Conservation (phyloP, 2,888 invertebrate genomes). For the Octonoba sinensis region DNA sequence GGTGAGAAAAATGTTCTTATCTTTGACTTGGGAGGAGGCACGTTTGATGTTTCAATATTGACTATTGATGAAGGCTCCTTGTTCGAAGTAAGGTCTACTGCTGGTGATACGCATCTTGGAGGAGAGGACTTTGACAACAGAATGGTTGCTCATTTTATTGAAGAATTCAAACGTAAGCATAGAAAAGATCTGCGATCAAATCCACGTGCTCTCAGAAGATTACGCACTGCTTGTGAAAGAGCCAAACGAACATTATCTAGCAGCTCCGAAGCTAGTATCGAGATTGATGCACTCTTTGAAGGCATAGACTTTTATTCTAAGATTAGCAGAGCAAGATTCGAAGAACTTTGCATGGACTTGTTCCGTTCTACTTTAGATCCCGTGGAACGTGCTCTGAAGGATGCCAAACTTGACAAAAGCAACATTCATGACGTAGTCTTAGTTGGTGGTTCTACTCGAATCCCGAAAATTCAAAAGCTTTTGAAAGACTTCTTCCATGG, state of each 20-base stretch:
- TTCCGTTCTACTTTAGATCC: slow-evolving; percentile 82
- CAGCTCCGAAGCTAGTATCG: slow-evolving; percentile 78
- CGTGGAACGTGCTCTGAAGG: slow-evolving; percentile 82
- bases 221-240: slow-evolving; percentile 82
- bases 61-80: too few species aligned
- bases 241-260: slow-evolving; percentile 85
- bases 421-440: slow-evolving; percentile 84
- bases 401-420: too few species aligned
- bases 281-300: slow-evolving; percentile 66
- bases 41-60: slow-evolving; percentile 73
- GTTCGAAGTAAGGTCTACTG: too few species aligned
- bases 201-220: slow-evolving; percentile 61
- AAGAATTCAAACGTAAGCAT: slow-evolving; percentile 78
- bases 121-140: too few species aligned
- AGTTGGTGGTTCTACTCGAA: slow-evolving; percentile 85
- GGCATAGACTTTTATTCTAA: slow-evolving; percentile 68
- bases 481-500: slow-evolving; percentile 83
- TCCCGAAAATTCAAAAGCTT: slow-evolving; percentile 83
- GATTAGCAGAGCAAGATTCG: too few species aligned
- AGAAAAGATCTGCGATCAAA: slow-evolving; percentile 75
- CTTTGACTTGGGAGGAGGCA: too few species aligned
- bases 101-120: too few species aligned
- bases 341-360: too few species aligned
- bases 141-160: slow-evolving; percentile 76
- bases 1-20: slow-evolving; percentile 75